Conservation (phyloP, 2,797 vertebrate genomes). For the Acanthis flammea region DNA sequence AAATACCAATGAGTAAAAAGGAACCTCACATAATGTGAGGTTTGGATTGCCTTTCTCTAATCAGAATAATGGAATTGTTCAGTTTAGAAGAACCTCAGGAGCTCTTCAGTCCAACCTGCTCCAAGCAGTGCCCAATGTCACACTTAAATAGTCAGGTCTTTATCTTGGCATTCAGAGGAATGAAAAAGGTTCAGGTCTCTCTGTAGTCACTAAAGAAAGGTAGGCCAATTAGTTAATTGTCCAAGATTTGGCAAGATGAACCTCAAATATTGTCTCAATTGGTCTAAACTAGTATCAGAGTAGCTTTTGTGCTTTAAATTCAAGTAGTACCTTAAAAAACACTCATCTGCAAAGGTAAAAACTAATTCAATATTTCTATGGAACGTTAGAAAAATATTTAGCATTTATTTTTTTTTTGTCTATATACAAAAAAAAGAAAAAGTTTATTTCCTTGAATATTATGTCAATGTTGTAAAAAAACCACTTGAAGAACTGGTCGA, state of each 20-base stretch:
- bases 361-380: neutral
- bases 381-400: neutral
- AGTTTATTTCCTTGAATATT: neutral
- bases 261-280: neutral
- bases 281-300: neutral
- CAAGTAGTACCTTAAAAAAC: neutral
- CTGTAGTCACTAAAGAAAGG: neutral
- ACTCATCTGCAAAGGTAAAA: neutral
- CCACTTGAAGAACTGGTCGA: neutral
- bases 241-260: neutral
- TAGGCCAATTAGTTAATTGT: neutral
- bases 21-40: neutral
- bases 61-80: neutral
- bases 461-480: neutral
- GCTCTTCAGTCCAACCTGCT: neutral
- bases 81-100: neutral
- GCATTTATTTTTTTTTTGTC: neutral
- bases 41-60: neutral
- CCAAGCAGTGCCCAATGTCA: rapidly evolving
- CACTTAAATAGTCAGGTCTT: neutral
- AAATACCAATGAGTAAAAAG: neutral
- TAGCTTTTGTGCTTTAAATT: neutral
- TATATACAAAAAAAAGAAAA: neutral
- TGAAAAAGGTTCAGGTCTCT: neutral
- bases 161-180: neutral